These are phyloP conservation scores for Manis pentadactyla DNA, from an alignment of 2,797 vertebrate genomes.

Conservation along the genomic window DNA sequence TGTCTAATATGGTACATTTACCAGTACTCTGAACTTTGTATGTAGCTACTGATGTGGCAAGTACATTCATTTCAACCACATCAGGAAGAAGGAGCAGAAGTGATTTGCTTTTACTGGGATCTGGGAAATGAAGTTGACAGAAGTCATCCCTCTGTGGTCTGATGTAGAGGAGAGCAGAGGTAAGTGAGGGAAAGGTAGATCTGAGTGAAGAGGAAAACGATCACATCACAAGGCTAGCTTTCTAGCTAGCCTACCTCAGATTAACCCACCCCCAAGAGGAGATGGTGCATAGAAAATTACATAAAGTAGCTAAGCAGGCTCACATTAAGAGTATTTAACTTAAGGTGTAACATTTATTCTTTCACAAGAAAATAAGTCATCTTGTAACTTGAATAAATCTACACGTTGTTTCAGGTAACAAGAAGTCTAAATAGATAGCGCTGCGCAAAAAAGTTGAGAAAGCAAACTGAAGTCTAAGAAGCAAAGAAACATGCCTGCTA, in stretches of 20 bases:
- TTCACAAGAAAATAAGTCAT: constrained; percentile 55
- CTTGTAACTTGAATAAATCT: constrained; percentile 41
- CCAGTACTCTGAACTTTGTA: background rate
- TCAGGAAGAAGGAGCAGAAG: background rate
- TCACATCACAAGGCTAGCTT: constrained; percentile 42
- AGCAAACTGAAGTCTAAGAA: constrained; percentile 47
- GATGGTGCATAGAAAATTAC: background rate
- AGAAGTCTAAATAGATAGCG: constrained; percentile 61
- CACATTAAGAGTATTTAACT: constrained; percentile 23
- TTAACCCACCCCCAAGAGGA: background rate
- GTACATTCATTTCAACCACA: background rate
- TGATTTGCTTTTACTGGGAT: background rate
- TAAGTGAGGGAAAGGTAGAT: background rate
- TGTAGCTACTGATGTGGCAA: background rate
- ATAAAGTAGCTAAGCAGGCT: background rate
- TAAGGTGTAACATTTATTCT: constrained; percentile 46
- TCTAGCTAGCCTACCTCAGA: background rate
- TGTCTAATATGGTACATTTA: background rate
- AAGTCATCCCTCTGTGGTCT: background rate
- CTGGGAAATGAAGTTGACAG: background rate
- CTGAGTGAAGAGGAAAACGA: constrained; percentile 2
- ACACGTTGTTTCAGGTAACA: constrained; percentile 28
- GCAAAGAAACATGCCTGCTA: constrained; percentile 48
- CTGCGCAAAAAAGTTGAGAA: constrained; percentile 12
- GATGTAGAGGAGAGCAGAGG: background rate